Conservation (phyloP, 2,797 vertebrate species). For the Acipenser oxyrinchus region DNA sequence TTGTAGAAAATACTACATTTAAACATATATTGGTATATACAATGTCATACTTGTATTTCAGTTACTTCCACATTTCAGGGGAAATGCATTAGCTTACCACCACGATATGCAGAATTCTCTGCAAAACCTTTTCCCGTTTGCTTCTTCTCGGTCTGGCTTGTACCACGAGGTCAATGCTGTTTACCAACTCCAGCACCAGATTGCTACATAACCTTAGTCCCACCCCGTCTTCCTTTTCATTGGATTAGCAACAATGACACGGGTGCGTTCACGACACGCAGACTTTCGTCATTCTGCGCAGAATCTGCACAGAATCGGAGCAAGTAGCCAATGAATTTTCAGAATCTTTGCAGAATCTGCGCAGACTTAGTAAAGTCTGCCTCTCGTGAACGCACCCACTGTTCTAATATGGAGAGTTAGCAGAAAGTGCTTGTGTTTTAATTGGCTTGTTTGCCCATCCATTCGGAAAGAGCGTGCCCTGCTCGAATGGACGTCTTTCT, state of each 20-base stretch:
- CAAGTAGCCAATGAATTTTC: no score
- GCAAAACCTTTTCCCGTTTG: slow-evolving; percentile 6
- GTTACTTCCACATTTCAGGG: neutral
- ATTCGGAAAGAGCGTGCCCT: neutral
- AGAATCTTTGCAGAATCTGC: no score
- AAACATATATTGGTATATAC: no score
- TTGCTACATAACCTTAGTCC: slow-evolving; percentile 10
- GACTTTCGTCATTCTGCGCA: no score
- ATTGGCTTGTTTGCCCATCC: slow-evolving; percentile 18
- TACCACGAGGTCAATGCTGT: slow-evolving; percentile 36
- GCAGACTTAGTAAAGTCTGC: no score
- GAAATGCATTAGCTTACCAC: slow-evolving; percentile 14
- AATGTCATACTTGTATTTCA: no score
- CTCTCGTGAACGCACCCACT: no score
- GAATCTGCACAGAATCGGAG: no score
- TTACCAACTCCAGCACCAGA: slow-evolving; percentile 32
- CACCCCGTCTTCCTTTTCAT: slow-evolving; percentile 21
- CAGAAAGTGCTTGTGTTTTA: neutral
- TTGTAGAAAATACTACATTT: neutral
- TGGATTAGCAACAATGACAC: slow-evolving; percentile 15
- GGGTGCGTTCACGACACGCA: no score
- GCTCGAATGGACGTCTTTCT: neutral
- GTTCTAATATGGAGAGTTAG: neutral
- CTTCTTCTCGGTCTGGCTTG: neutral
- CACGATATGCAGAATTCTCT: slow-evolving; percentile 9